Evolutionary conservation across 2,888 invertebrate species (phyloP).

Genomic region (Sarcophaga rosellei): DNA sequence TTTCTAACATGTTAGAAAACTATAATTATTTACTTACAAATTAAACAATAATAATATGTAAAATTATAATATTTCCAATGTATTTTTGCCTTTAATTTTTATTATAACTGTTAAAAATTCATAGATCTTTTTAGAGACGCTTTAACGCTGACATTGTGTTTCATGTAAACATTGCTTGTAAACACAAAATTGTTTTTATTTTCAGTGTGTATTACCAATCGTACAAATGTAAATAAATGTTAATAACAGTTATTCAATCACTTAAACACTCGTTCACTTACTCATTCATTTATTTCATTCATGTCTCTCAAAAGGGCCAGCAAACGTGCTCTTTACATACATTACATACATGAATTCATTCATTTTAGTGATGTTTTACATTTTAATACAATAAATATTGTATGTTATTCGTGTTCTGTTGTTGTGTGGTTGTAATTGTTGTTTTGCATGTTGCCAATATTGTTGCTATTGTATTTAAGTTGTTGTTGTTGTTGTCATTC

Average conservation of each 20-base stretch:
- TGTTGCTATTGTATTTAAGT: slow-evolving; percentile 10
- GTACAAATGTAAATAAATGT: background rate
- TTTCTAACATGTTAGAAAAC: too few relatives aligned
- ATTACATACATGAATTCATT: slow-evolving; percentile 3
- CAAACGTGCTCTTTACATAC: background rate
- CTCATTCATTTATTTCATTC: slow-evolving; percentile 19
- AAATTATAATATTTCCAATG: too few relatives aligned
- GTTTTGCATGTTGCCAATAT: slow-evolving; percentile 53
- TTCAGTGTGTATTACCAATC: too few relatives aligned
- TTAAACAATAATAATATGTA: too few relatives aligned
- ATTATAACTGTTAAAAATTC: too few relatives aligned
- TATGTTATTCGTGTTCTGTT: slow-evolving; percentile 8
- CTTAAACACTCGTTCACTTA: background rate
- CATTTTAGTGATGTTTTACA: slow-evolving; percentile 27
- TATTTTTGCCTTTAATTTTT: too few relatives aligned
- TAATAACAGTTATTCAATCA: slow-evolving; percentile 42
- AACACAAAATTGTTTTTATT: too few relatives aligned
- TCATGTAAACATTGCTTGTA: background rate
- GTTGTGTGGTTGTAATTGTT: slow-evolving; percentile 30
- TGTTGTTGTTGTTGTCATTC: slow-evolving; percentile 4
- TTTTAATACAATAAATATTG: slow-evolving; percentile 5
- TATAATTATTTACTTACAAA: too few relatives aligned
- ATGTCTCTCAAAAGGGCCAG: background rate
- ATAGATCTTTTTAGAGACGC: too few relatives aligned
- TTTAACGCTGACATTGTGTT: too few relatives aligned